Evolutionary conservation across 1,140 invertebrate species (phyloP).

Genomic region (Papilio glaucus): DNA sequence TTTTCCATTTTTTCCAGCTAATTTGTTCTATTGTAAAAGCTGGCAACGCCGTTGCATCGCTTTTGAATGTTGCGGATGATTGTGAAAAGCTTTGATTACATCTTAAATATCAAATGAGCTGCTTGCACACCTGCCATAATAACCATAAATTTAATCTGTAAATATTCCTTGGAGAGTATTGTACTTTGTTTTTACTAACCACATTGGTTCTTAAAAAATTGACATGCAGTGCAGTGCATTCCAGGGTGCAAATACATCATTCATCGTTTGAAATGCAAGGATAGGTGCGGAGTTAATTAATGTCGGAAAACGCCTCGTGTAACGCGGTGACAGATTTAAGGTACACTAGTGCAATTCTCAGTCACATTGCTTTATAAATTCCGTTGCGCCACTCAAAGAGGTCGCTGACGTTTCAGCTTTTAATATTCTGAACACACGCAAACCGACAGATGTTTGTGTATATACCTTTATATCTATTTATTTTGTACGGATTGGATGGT

Average conservation of each 20-base stretch:
- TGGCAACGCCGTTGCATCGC: no score
- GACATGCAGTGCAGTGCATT: no score
- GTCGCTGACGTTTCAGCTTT: constrained; percentile 29
- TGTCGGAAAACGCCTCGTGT: constrained; percentile 28
- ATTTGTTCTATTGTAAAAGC: no score
- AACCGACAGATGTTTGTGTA: constrained; percentile 10
- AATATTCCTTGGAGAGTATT: no score
- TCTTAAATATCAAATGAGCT: no score
- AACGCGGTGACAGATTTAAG: constrained; percentile 36
- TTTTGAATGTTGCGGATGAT: no score
- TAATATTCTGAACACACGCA: constrained; percentile 28
- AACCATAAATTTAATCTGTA: no score
- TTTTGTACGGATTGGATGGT: not conserved
- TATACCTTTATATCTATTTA: not conserved
- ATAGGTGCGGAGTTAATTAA: constrained; percentile 25
- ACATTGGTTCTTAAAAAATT: no score
- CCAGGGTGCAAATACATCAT: constrained; percentile 18
- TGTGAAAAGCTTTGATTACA: no score
- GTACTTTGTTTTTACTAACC: no score
- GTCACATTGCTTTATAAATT: constrained; percentile 35
- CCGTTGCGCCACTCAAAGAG: constrained; percentile 30
- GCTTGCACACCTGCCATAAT: no score
- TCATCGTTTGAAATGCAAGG: constrained; percentile 20
- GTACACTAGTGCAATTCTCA: constrained; percentile 30
- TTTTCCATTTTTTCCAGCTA: no score